Evolutionary conservation across 1,140 invertebrate genomes (phyloP), one percentile per base, ranked within the genome.

Genomic region (Capitella teleta): DNA sequence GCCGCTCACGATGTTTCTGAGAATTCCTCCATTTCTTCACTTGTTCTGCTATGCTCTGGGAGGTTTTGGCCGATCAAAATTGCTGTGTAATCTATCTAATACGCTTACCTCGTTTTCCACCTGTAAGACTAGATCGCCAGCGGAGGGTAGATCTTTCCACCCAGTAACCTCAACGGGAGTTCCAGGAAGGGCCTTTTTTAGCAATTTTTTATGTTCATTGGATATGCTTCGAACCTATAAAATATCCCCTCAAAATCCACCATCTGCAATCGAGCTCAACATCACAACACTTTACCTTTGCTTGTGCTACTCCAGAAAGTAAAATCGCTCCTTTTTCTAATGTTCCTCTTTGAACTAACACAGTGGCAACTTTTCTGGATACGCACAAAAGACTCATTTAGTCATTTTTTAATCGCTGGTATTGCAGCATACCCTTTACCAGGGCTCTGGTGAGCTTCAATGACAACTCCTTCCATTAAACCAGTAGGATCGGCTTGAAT

Each of bases 261-360:
- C 16, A 10, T 16, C 32, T 34, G 16, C 10, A 10, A 10, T 16
- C 16, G 32, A 12, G 16, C 10, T 1, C n/a, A 25, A 14, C 24
- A 49, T 40, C 12, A 12, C 19, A 10, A 26, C 10, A 34, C 1
- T 12, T 34, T 34, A 10, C 32, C 32, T 34, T 12, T 12, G 10
- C 32, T 16, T 34, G 32, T 34, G 16, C 10, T 1, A 34, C 10
- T 10, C 32, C 10, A 34, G 32, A 0, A 34, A 34, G 32, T 16
- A 34, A 34, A 34, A 34, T 34, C 1, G 32, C 32, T 5, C 90
- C 89, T 64, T 82, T 84, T 41, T 81, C 82, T 14, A 99, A 65
- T 0, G 85, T 93, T 6, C 95, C 95, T 52, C 90, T 78, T 58
- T 93, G 83, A 23, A 99, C 80, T 42, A 98, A 74, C 37, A 84